Percentiles rank a stretch among this genome's conserved stretches.
Evolutionary conservation across 2,888 invertebrate genomes (phyloP).

Genomic region (Tenthredo livida): DNA sequence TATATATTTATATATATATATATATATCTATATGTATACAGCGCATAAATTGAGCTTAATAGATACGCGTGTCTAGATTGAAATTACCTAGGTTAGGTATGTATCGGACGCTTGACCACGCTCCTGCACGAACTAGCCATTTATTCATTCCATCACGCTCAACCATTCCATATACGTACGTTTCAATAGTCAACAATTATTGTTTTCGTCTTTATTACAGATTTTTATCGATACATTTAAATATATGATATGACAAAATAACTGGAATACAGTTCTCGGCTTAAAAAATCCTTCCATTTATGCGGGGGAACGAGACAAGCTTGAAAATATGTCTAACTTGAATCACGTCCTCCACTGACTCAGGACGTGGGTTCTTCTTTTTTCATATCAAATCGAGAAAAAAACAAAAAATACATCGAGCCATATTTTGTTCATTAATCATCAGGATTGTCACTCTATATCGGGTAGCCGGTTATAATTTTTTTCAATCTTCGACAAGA

Average conservation of each 20-base stretch:
- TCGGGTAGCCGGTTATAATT: no score
- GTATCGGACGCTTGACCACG: constrained; percentile 2
- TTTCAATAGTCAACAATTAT: not conserved
- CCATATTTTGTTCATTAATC: no score
- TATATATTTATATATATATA: not conserved
- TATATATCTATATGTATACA: not conserved
- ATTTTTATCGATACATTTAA: not conserved
- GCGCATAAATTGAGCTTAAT: constrained; percentile 36
- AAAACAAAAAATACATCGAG: no score
- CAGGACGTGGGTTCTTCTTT: no score
- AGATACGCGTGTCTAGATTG: constrained; percentile 43
- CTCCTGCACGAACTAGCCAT: constrained; percentile 17
- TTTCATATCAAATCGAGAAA: no score
- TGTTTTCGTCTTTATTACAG: no score
- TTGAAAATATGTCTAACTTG: no score
- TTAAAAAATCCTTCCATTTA: not conserved
- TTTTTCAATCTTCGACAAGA: no score
- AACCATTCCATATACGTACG: not conserved
- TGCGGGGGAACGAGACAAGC: not conserved
- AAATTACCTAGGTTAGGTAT: constrained; percentile 42
- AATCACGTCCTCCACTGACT: no score
- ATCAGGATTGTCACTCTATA: no score
- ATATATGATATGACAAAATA: not conserved
- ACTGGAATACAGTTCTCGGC: not conserved
- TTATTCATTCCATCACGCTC: constrained; percentile 10